Base-by-base conservation (phyloP, 2,797 vertebrate species). In the Sphenodon punctatus region DNA sequence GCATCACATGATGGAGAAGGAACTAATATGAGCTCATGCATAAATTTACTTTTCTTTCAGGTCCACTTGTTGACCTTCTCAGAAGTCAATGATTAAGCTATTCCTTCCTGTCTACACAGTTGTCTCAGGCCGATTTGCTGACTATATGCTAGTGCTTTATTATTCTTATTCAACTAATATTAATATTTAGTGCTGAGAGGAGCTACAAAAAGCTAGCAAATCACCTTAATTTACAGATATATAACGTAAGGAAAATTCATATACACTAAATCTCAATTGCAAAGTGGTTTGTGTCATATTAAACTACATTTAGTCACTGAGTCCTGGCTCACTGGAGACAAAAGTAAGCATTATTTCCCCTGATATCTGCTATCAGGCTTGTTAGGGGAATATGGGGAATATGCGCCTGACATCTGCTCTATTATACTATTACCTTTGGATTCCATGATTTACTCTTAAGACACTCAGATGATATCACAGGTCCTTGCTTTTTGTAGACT, bases 1-100 rank as follows among this genome's bases (percentile, higher is more conserved):
- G 75, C 70, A 84, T 67, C 75, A 92, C 88, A 84, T 89, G 76
- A 85, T 48, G 53, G 19, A 67, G 39, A 89, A 90, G 20, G 41
- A 41, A 89, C 43, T 91, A 93, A 87, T 75, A 63, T 2, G 19
- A 88, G 69, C 30, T 89, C 39, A 59, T 86, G 77, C 38, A 77
- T 67, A 79, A 74, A 73, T 84, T 16, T 78, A 45, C 42, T 69
- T 85, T 78, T 91, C 41, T 78, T 88, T 71, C 8, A 10, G 16
- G 87, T 84, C 45, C 90, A 69, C 30, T 16, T 73, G 15, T 32
- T 77, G 77, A 87, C 45, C 39, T 46, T 77, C 56, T 63, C 51
- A 75, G 56, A 72, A 85, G 78, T 85, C 60, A 58, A 70, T 72
- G 49, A 89, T 89, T 89, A 88, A 85, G 23, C 25, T 89, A 34